Conservation (phyloP, 2,888 invertebrate genomes). For the Parapristionchus giblindavisi region DNA sequence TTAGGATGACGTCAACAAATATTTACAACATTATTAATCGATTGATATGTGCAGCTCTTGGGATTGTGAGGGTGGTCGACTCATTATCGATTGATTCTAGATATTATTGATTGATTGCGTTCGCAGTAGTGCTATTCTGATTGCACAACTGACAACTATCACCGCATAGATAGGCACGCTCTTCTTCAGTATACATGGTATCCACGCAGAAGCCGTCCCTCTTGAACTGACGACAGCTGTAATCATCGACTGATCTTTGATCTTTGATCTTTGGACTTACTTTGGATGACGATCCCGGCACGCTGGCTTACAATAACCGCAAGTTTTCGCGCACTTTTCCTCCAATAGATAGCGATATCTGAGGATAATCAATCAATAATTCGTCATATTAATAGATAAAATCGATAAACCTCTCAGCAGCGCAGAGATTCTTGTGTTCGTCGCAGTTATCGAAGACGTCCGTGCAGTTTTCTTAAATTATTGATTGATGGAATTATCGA, state of each 20-base stretch:
- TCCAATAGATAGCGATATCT: conserved; percentile 45
- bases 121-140: no score
- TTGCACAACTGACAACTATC: conserved; percentile 49
- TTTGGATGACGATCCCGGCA: conserved; percentile 56
- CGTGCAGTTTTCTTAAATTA: conserved; percentile 46
- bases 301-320: conserved; percentile 49
- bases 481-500: no score
- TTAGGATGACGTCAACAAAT: conserved; percentile 2
- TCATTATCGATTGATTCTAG: conserved; percentile 16
- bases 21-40: conserved; percentile 17
- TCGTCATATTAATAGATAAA: no score
- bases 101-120: no score
- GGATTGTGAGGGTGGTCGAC: conserved; percentile 15
- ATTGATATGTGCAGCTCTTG: neutral
- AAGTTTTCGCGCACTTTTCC: conserved; percentile 51
- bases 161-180: conserved; percentile 52
- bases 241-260: conserved; percentile 11
- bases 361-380: no score
- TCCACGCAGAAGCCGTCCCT: conserved; percentile 56
- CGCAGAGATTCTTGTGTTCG: conserved; percentile 50
- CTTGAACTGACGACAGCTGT: conserved; percentile 51
- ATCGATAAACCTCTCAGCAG: conserved; percentile 7
- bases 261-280: conserved; percentile 42
- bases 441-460: conserved; percentile 48
- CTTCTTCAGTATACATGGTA: conserved; percentile 50